phyloP scores from a whole-genome alignment of 2,888 invertebrate species.

The Calameuta pallipes region DNA sequence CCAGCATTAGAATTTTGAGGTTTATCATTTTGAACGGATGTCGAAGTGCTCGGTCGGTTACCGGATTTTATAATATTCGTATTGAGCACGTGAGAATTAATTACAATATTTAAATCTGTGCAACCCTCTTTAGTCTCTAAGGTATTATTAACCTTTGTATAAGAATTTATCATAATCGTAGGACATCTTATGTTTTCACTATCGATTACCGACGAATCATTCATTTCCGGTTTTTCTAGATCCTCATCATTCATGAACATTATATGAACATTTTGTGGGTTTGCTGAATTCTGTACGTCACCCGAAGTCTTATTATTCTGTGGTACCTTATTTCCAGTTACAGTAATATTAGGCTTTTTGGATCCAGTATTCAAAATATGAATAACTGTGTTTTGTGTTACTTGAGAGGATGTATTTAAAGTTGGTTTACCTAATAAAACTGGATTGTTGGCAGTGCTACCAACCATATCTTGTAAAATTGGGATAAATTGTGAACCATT shows the following conservation, averaged over 20 bases:
- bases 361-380: constrained; percentile 52
- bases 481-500: constrained; percentile 5
- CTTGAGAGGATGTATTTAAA: constrained; percentile 44
- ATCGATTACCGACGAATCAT: constrained; percentile 7
- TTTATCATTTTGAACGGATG: not conserved
- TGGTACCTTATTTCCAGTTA: constrained; percentile 30
- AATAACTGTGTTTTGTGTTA: constrained; percentile 57
- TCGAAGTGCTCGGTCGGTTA: not conserved
- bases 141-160: constrained; percentile 60
- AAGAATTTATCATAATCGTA: constrained; percentile 61
- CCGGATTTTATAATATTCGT: constrained; percentile 65
- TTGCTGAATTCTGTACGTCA: constrained; percentile 32
- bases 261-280: constrained; percentile 54
- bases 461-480: not conserved
- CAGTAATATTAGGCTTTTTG: constrained; percentile 46
- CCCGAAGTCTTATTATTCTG: constrained; percentile 9
- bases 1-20: not conserved
- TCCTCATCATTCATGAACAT: constrained; percentile 50
- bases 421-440: constrained; percentile 15
- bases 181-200: constrained; percentile 50
- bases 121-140: constrained; percentile 74
- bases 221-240: constrained; percentile 13
- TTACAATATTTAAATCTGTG: constrained; percentile 77
- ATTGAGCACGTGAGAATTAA: constrained; percentile 77
- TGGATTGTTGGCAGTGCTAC: not conserved